Percentiles rank a stretch among this genome's conserved stretches.
These are phyloP conservation scores for Sminthurides aquaticus DNA, from an alignment of 2,888 invertebrate species.

Conservation along the genomic window DNA sequence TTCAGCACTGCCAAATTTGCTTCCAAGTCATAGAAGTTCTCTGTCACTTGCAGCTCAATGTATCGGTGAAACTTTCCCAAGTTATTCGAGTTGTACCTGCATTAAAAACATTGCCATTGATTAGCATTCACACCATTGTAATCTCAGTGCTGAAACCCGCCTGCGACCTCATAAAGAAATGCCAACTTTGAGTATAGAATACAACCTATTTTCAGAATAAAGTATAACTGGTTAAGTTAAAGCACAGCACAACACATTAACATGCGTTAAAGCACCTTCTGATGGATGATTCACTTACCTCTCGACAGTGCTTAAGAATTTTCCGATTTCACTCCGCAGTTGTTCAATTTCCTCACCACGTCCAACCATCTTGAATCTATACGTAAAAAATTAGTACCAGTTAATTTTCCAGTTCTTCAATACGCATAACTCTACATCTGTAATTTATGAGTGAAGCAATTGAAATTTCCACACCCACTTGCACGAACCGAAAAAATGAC, in stretches of 20 bases:
- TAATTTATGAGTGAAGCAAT: too few species aligned
- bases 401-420: too few species aligned
- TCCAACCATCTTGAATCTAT: conserved; percentile 27
- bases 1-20: conserved; percentile 94
- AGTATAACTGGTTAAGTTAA: too few species aligned
- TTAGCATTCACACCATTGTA: not conserved
- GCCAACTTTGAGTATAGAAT: too few species aligned
- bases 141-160: too few species aligned
- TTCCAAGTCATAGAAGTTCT: conserved; percentile 92
- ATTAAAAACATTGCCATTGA: not conserved
- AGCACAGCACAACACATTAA: too few species aligned
- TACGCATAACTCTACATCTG: too few species aligned
- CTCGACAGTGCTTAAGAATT: conserved; percentile 35
- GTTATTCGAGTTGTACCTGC: conserved; percentile 93
- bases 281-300: conserved; percentile 30
- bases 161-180: not conserved
- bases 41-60: conserved; percentile 83
- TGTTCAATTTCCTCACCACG: conserved; percentile 33
- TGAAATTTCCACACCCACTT: too few species aligned
- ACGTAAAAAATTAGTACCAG: not conserved
- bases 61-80: conserved; percentile 81
- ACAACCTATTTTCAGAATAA: too few species aligned
- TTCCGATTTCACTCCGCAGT: conserved; percentile 25
- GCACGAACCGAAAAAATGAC: too few species aligned
- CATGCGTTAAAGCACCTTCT: too few species aligned